Conservation (phyloP, 2,888 invertebrate genomes). For the Thera obeliscata region DNA sequence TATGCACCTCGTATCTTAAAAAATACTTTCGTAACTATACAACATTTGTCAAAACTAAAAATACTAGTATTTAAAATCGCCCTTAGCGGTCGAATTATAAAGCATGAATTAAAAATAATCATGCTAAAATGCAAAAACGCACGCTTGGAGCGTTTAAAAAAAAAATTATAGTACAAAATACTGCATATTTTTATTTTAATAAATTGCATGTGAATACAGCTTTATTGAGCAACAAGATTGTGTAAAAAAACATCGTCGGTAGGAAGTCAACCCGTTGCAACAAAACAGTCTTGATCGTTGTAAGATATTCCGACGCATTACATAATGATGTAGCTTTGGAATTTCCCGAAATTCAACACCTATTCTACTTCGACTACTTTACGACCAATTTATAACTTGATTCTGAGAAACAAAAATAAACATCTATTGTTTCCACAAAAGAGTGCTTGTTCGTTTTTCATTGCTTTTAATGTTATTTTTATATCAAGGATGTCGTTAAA, state of each 20-base stretch:
- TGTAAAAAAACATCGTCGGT: constrained; percentile 84
- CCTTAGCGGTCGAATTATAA: too few species aligned
- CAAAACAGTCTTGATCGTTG: constrained; percentile 66
- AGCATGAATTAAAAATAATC: too few species aligned
- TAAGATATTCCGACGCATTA: constrained; percentile 43
- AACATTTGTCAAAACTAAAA: too few species aligned
- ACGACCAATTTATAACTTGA: constrained; percentile 27
- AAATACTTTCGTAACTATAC: too few species aligned
- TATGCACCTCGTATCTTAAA: too few species aligned
- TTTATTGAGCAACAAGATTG: constrained; percentile 82
- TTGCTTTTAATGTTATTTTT: constrained; percentile 19
- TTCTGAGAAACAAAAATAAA: constrained; percentile 29
- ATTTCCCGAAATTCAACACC: constrained; percentile 28
- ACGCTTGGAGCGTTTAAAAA: too few species aligned
- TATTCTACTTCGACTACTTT: constrained; percentile 15
- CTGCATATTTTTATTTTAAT: constrained; percentile 30
- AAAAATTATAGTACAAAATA: background rate
- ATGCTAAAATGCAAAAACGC: too few species aligned
- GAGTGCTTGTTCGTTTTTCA: constrained; percentile 16
- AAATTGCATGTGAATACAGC: constrained; percentile 61
- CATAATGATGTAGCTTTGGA: constrained; percentile 28
- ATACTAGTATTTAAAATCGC: too few species aligned
- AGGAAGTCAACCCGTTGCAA: constrained; percentile 78
- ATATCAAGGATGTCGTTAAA: constrained; percentile 31
- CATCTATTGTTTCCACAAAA: constrained; percentile 23